Evolutionary conservation across 2,113 vertebrate genomes (phyloP).

Genomic region (Prochilodus magdalenae): DNA sequence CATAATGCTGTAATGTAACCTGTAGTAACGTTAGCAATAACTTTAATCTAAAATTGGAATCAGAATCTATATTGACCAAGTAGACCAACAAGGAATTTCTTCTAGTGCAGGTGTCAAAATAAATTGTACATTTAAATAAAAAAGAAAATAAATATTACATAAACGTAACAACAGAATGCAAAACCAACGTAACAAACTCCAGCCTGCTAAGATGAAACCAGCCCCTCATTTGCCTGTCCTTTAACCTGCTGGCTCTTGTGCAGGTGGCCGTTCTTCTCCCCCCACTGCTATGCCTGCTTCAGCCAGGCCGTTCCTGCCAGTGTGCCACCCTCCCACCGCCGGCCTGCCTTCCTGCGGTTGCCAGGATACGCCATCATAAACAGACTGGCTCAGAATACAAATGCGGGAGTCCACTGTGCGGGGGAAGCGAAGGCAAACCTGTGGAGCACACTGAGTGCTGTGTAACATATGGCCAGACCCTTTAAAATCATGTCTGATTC

Average conservation of each 20-base stretch:
- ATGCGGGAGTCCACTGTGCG: conserved; percentile 37
- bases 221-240: neutral
- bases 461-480: conserved; percentile 3
- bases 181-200: too few relatives aligned
- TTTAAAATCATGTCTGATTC: conserved; percentile 8
- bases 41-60: too few relatives aligned
- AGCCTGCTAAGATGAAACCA: neutral
- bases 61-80: too few relatives aligned
- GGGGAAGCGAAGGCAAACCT: conserved; percentile 27
- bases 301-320: conserved; percentile 35
- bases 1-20: too few relatives aligned
- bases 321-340: conserved; percentile 34
- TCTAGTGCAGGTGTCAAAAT: too few relatives aligned
- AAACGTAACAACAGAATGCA: too few relatives aligned
- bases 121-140: too few relatives aligned
- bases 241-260: conserved; percentile 17
- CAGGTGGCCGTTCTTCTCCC: conserved; percentile 18
- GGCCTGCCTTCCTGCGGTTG: conserved; percentile 45
- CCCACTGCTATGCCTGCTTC: conserved; percentile 9
- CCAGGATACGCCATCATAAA: conserved; percentile 60
- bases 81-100: too few relatives aligned
- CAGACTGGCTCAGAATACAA: conserved; percentile 57
- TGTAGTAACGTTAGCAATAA: too few relatives aligned
- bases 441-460: neutral
- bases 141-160: too few relatives aligned